Percentiles rank a stretch among this genome's conserved stretches.
Evolutionary conservation across 1,140 invertebrate species (phyloP).

Genomic region (Zaprionus camerounensis): DNA sequence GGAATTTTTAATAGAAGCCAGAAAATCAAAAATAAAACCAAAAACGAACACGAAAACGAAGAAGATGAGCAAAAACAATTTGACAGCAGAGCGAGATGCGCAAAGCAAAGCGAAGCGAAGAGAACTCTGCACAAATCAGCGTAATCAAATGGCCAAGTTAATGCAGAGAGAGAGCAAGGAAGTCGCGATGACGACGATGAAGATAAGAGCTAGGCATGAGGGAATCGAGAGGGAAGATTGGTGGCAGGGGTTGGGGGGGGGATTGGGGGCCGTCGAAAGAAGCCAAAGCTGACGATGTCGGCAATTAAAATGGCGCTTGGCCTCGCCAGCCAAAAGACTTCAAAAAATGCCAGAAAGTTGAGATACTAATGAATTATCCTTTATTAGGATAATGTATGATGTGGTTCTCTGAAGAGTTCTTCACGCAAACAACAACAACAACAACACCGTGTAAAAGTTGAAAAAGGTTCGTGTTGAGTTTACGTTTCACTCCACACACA

Average conservation of each 20-base stretch:
- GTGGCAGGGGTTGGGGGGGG: not conserved
- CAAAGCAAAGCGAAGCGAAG: conserved; percentile 8
- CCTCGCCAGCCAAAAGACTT: conserved; percentile 73
- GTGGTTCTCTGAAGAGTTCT: conserved; percentile 79
- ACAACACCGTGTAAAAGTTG: conserved; percentile 53
- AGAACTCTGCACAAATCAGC: conserved; percentile 52
- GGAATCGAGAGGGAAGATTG: no score
- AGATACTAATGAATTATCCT: conserved; percentile 84
- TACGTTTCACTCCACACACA: conserved; percentile 24
- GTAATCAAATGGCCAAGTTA: conserved; percentile 66
- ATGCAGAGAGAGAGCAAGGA: not conserved
- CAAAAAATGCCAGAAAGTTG: conserved; percentile 83
- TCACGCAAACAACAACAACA: conserved; percentile 38
- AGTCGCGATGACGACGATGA: conserved; percentile 3
- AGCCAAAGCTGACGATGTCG: conserved; percentile 28
- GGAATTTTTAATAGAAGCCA: conserved; percentile 75
- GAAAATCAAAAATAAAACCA: conserved; percentile 29
- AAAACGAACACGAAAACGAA: conserved; percentile 5
- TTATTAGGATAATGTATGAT: conserved; percentile 85
- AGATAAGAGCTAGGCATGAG: not conserved
- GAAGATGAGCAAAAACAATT: not conserved
- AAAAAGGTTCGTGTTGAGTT: conserved; percentile 69
- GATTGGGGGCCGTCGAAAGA: not conserved
- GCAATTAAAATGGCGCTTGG: conserved; percentile 76
- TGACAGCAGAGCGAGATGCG: not conserved